These are phyloP conservation scores for Aleiodes sp. DNA, from an alignment of 1,140 invertebrate genomes.

Conservation along the genomic window DNA sequence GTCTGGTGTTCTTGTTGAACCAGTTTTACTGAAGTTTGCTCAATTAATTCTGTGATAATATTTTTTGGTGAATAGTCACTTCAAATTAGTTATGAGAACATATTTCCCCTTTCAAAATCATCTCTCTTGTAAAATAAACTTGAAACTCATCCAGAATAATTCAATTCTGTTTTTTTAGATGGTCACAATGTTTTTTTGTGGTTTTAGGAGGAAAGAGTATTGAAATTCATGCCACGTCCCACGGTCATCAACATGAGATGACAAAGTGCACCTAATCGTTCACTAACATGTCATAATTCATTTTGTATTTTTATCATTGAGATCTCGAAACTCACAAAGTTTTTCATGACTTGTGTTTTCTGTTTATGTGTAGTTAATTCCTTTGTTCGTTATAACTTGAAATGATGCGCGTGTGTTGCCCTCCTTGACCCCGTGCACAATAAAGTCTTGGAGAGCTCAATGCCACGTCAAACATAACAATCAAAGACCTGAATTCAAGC, in stretches of 20 bases:
- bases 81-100: too few relatives aligned
- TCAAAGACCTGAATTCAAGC: not conserved
- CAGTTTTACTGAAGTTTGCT: constrained; percentile 7
- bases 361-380: not conserved
- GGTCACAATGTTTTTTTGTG: too few relatives aligned
- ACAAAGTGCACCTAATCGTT: not conserved
- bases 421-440: not conserved
- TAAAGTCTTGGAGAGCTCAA: not conserved
- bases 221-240: constrained; percentile 2
- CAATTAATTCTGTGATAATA: not conserved
- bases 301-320: not conserved
- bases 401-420: not conserved
- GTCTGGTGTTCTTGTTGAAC: not conserved
- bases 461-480: not conserved
- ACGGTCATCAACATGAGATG: not conserved
- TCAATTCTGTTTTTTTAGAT: too few relatives aligned
- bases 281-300: not conserved
- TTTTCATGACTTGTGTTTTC: not conserved
- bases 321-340: not conserved
- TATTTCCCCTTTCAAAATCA: too few relatives aligned
- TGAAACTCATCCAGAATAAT: too few relatives aligned
- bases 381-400: not conserved
- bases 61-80: not conserved
- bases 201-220: not conserved
- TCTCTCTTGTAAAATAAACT: too few relatives aligned